These are phyloP conservation scores for Pluvianellus socialis DNA, from an alignment of 2,113 vertebrate species.

Conservation along the genomic window DNA sequence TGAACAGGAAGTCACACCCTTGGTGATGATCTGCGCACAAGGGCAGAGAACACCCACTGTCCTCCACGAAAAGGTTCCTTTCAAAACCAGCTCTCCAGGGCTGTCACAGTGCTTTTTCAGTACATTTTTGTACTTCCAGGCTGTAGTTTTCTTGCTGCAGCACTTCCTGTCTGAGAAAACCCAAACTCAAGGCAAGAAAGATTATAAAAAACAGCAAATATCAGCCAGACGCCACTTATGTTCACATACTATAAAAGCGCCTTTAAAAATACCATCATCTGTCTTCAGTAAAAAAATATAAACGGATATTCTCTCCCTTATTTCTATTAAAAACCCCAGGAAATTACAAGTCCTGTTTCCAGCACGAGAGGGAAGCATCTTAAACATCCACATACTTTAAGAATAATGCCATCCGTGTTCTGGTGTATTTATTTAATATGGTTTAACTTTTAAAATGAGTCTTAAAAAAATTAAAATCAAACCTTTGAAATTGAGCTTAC, in stretches of 20 bases:
- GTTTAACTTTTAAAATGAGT: conserved; percentile 32
- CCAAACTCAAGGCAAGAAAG: conserved; percentile 26
- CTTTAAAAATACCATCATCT: conserved; percentile 35
- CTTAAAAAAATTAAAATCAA: conserved; percentile 32
- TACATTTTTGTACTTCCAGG: not conserved
- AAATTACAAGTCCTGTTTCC: conserved; percentile 28
- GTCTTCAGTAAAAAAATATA: conserved; percentile 59
- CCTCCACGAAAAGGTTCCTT: not conserved
- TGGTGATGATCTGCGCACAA: not conserved
- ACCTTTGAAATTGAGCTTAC: not conserved
- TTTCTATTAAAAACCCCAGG: conserved; percentile 11
- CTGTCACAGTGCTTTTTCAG: not conserved
- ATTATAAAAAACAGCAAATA: not conserved
- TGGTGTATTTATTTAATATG: not conserved
- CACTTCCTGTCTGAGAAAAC: not conserved
- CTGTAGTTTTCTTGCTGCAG: not conserved
- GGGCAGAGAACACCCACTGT: not conserved
- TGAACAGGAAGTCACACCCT: not conserved
- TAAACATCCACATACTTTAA: not conserved
- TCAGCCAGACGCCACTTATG: not conserved
- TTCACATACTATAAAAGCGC: conserved; percentile 34
- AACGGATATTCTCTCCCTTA: not conserved
- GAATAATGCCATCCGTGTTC: not conserved
- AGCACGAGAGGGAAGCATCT: not conserved
- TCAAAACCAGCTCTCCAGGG: not conserved